These are phyloP conservation scores for Clunio marinus DNA, from an alignment of 2,888 invertebrate species.

Conservation along the genomic window DNA sequence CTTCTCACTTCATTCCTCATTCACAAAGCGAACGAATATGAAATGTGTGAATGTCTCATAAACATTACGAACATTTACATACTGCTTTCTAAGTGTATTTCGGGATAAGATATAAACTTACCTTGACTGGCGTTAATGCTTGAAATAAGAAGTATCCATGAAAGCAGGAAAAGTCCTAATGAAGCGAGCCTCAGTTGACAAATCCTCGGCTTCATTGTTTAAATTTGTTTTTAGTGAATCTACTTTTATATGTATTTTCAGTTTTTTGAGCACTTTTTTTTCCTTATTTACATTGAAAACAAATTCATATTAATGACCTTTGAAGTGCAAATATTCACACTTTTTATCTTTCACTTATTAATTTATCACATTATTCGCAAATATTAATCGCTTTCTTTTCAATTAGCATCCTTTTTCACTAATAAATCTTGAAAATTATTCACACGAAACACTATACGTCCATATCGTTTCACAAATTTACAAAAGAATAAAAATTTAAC, in stretches of 20 bases:
- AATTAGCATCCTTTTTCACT: neutral
- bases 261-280: constrained; percentile 5
- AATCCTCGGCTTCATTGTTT: constrained; percentile 31
- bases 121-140: constrained; percentile 35
- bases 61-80: too few relatives aligned
- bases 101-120: constrained; percentile 12
- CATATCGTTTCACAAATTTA: constrained; percentile 9
- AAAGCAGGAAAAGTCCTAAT: constrained; percentile 34
- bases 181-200: constrained; percentile 11
- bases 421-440: constrained; percentile 4
- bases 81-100: neutral
- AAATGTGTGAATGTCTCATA: constrained; percentile 13
- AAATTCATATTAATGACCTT: constrained; percentile 14
- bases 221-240: constrained; percentile 7
- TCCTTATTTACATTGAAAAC: constrained; percentile 9
- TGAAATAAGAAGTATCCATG: neutral
- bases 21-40: neutral
- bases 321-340: neutral
- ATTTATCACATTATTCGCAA: constrained; percentile 4
- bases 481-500: neutral
- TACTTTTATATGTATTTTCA: constrained; percentile 1
- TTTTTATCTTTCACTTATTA: neutral
- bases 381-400: neutral
- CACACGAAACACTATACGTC: constrained; percentile 6
- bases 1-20: neutral